These are phyloP conservation scores for Chunga burmeisteri DNA, from an alignment of 2,113 vertebrate genomes.

Conservation along the genomic window DNA sequence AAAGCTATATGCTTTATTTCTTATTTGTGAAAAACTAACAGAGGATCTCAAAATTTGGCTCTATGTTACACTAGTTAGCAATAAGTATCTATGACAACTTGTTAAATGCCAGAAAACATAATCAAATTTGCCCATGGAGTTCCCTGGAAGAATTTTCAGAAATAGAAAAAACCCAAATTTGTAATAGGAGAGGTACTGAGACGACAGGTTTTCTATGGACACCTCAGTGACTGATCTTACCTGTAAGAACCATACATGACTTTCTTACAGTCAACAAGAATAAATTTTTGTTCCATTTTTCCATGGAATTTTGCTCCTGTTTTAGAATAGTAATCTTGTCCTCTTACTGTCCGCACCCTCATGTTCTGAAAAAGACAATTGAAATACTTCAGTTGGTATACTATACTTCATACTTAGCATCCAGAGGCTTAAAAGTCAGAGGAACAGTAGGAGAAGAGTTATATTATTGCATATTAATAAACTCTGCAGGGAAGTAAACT, in stretches of 20 bases:
- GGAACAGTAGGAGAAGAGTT: neutral
- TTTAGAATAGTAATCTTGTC: slow-evolving; percentile 91
- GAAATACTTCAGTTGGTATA: neutral
- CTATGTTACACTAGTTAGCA: neutral
- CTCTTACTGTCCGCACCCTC: slow-evolving; percentile 91
- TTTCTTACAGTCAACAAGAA: slow-evolving; percentile 91
- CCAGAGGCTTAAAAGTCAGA: neutral
- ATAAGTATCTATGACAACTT: neutral
- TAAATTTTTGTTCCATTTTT: slow-evolving; percentile 91
- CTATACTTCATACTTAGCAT: neutral
- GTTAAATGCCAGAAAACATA: neutral
- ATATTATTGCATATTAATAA: neutral
- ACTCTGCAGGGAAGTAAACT: neutral
- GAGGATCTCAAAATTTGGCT: neutral
- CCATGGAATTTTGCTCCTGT: slow-evolving; percentile 93
- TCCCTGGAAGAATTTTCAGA: neutral
- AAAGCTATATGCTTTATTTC: neutral
- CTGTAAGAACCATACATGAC: slow-evolving; percentile 95
- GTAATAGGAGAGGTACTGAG: neutral
- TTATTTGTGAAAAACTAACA: neutral
- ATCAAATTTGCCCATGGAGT: neutral
- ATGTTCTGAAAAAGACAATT: slow-evolving; percentile 83
- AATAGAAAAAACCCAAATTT: neutral
- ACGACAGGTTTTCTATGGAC: neutral
- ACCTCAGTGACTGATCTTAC: slow-evolving; percentile 70